Evolutionary conservation across 2,888 invertebrate species (phyloP), one percentile per base, ranked within the genome.

Genomic region (Eustalomyia histrio): DNA sequence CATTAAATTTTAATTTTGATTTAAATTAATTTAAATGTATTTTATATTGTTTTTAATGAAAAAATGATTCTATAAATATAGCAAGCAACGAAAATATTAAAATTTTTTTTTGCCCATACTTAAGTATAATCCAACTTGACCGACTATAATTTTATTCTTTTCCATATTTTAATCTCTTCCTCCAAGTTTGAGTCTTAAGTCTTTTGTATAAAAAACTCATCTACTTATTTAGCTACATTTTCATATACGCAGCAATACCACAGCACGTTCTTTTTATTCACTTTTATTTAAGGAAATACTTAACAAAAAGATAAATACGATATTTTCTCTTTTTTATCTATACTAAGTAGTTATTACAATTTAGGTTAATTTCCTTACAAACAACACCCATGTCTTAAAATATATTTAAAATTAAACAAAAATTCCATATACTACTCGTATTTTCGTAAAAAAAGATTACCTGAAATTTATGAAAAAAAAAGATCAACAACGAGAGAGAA

Each of bases 341-440:
- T 47, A n/a, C 14, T 5, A n/a, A n/a, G n/a, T n/a, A n/a, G n/a
- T n/a, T n/a, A n/a, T 1, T 63, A 50, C 17, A 47, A 72, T 80
- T 75, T 52, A 72, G 76, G 72, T 72, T 80, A 76, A 80, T 80
- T 76, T 80, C 16, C 55, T 68, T 67, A 50, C 53, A 71, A 61
- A 68, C 76, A 72, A 58, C 67, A 67, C 63, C 50, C 65, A 76
- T 18, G 16, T 63, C 29, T 63, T 50, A 35, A 58, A 68, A 73
- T 53, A 18, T 74, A 63, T 68, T 68, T 52, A 74, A 79, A 79
- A 58, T 43, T 50, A 53, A 24, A 71, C 14, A 14, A 52, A 64
- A 50, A 68, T 21, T 35, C 60, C 72, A 73, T 67, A 39, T 63
- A 52, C 50, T 16, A 6, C 33, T 50, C 47, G 35, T 50, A 52